These are phyloP conservation scores for Setipinna tenuifilis DNA, from an alignment of 2,797 vertebrate genomes.

Conservation along the genomic window DNA sequence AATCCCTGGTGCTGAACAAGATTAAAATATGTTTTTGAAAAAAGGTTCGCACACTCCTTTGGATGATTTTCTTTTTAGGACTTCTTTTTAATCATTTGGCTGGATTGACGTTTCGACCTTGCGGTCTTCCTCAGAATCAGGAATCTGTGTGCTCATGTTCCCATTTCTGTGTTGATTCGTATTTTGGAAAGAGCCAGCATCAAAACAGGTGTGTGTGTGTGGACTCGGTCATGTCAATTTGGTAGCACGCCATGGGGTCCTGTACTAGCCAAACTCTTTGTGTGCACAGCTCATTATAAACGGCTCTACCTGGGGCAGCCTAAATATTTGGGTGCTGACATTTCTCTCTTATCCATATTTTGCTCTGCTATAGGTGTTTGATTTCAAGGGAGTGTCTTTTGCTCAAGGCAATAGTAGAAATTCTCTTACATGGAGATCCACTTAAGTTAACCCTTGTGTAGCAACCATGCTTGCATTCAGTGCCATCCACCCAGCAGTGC, in stretches of 20 bases:
- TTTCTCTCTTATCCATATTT: conserved; percentile 67
- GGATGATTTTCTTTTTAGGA: no score
- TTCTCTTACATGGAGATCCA: conserved; percentile 52
- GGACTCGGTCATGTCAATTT: conserved; percentile 25
- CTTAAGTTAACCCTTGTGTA: conserved; percentile 1
- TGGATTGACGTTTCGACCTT: no score
- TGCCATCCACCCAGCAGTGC: neutral
- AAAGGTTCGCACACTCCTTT: no score
- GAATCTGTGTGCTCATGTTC: neutral
- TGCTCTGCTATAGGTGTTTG: conserved; percentile 67
- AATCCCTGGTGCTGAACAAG: no score
- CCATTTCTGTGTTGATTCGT: neutral
- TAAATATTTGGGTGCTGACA: conserved; percentile 57
- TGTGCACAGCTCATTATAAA: conserved; percentile 62
- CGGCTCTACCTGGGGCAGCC: conserved; percentile 64
- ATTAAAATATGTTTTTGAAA: no score
- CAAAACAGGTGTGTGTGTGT: conserved; percentile 25
- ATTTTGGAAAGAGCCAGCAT: conserved; percentile 1
- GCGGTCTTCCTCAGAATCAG: no score
- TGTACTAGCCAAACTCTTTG: conserved; percentile 47
- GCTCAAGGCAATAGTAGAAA: conserved; percentile 63
- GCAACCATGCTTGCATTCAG: neutral
- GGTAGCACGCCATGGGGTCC: conserved; percentile 31
- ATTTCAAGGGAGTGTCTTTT: conserved; percentile 63
- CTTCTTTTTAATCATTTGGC: no score